A percentile compares a stretch with the other conserved stretches of the same genome.
These are phyloP conservation scores for Acyrthosiphon pisum DNA, from an alignment of 1,140 invertebrate genomes.

Conservation along the genomic window DNA sequence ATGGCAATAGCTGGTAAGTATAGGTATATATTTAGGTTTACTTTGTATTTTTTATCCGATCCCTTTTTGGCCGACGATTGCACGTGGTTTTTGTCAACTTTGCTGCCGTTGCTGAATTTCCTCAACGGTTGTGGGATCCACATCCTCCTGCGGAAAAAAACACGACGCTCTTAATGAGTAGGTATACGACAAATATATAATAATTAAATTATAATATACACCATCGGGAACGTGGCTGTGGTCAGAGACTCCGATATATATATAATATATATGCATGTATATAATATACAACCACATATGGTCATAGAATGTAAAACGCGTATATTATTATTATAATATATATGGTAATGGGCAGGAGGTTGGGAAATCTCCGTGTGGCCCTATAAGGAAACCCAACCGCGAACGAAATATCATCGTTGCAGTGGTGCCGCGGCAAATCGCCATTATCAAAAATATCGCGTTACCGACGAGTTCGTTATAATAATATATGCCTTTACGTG, in stretches of 20 bases:
- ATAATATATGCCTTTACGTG: not conserved
- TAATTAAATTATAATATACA: conserved; percentile 13
- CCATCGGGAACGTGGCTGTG: not conserved
- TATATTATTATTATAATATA: conserved; percentile 4
- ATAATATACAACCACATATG: conserved; percentile 8
- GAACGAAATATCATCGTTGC: not conserved
- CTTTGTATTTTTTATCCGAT: conserved; percentile 82
- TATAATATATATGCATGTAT: not conserved
- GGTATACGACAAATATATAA: not conserved
- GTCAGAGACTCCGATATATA: not conserved
- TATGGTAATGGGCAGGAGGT: conserved; percentile 21
- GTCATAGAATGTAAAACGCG: not conserved
- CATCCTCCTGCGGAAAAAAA: conserved; percentile 72
- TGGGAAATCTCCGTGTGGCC: conserved; percentile 59
- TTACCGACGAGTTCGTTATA: not conserved
- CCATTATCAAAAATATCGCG: conserved; percentile 6
- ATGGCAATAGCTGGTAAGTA: not conserved
- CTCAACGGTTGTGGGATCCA: conserved; percentile 88
- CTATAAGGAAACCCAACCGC: conserved; percentile 17
- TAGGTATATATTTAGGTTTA: conserved; percentile 63
- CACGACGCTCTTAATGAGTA: not conserved
- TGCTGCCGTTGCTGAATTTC: conserved; percentile 87
- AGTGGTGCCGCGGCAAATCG: not conserved
- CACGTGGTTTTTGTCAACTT: conserved; percentile 71
- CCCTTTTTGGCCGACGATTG: conserved; percentile 75